Conservation (phyloP, 1,140 invertebrate species). For the Gryon sp. region DNA sequence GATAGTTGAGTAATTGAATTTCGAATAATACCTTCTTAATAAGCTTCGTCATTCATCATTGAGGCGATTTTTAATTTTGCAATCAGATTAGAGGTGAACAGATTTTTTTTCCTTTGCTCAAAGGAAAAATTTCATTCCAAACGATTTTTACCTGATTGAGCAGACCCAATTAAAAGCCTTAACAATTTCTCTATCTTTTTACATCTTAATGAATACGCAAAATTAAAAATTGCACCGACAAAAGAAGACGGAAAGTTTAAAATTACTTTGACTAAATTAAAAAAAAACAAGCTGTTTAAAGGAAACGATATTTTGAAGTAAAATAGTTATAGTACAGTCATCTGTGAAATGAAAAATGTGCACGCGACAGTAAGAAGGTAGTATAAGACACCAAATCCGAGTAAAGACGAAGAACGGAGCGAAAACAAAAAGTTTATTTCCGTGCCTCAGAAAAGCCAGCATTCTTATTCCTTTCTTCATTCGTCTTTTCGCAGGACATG, state of each 20-base stretch:
- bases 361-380: slow-evolving; percentile 21
- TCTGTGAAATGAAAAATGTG: slow-evolving; percentile 12
- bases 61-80: slow-evolving; percentile 3
- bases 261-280: no score
- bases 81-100: not conserved
- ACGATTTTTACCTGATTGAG: not conserved
- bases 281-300: no score
- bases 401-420: slow-evolving; percentile 10
- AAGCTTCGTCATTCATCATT: not conserved
- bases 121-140: not conserved
- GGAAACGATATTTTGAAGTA: not conserved
- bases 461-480: slow-evolving; percentile 29
- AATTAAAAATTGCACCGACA: no score
- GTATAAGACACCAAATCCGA: slow-evolving; percentile 10
- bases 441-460: slow-evolving; percentile 16
- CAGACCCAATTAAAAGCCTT: no score
- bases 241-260: no score
- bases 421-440: slow-evolving; percentile 41
- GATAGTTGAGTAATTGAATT: slow-evolving; percentile 35
- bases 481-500: slow-evolving; percentile 17
- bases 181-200: no score
- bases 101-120: no score
- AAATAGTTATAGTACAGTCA: not conserved
- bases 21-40: slow-evolving; percentile 11
- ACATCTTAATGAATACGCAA: no score